phyloP scores from a whole-genome alignment of 2,797 vertebrate species.

The Enteromius fasciolatus region DNA sequence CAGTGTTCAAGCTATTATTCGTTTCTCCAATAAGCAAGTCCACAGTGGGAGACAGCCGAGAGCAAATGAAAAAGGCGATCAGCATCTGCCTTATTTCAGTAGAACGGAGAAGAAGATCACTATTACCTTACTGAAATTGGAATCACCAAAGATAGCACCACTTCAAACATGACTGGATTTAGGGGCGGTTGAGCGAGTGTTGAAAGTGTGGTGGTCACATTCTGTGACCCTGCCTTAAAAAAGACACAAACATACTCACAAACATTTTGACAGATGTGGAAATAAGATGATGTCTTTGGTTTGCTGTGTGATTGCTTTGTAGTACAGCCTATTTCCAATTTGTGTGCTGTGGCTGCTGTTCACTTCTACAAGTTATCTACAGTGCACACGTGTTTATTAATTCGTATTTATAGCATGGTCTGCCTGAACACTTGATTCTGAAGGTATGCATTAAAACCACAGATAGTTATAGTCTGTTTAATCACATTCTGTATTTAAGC shows the following conservation, averaged over 20 bases:
- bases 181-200: slow-evolving; percentile 11
- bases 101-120: slow-evolving; percentile 27
- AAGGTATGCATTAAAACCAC: background rate
- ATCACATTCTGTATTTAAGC: background rate
- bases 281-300: background rate
- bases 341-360: background rate
- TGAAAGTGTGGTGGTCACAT: slow-evolving; percentile 14
- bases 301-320: slow-evolving; percentile 25
- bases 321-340: background rate
- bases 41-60: slow-evolving; percentile 8
- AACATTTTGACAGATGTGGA: slow-evolving; percentile 23
- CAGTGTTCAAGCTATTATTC: slow-evolving; percentile 27
- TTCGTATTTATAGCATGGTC: background rate
- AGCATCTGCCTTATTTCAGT: slow-evolving; percentile 19
- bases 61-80: slow-evolving; percentile 37
- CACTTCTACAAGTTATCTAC: background rate
- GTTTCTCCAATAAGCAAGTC: background rate
- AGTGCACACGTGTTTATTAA: background rate
- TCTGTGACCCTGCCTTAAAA: slow-evolving; percentile 34
- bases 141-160: slow-evolving; percentile 30
- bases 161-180: slow-evolving; percentile 14
- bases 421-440: background rate
- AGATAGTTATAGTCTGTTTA: background rate
- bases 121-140: slow-evolving; percentile 31
- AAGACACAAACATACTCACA: slow-evolving; percentile 24